Evolutionary conservation across 2,113 vertebrate genomes (phyloP).

Genomic region (Cairina moschata): DNA sequence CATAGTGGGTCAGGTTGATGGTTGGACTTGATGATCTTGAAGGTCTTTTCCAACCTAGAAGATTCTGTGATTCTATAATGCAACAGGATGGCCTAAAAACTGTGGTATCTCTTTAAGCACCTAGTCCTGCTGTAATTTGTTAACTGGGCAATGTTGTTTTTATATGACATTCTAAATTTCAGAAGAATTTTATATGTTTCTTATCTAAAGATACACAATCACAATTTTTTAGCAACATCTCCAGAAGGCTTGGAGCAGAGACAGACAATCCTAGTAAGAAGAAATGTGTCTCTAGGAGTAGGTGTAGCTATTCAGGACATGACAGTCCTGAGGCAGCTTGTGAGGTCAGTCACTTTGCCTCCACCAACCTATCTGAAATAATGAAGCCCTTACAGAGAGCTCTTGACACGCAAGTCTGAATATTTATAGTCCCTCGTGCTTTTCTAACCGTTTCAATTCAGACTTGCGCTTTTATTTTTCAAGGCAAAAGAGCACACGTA

Average conservation of each 20-base stretch:
- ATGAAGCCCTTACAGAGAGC: background rate
- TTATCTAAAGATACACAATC: background rate
- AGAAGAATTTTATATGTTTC: background rate
- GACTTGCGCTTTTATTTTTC: background rate
- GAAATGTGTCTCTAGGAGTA: background rate
- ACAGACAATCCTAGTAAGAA: background rate
- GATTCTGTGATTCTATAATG: background rate
- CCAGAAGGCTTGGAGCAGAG: background rate
- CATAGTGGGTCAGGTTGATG: background rate
- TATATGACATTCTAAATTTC: background rate
- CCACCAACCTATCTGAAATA: background rate
- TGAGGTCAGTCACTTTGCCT: background rate
- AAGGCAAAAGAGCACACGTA: slow-evolving; percentile 1
- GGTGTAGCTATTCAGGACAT: background rate
- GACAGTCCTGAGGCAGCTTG: background rate
- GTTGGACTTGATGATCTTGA: background rate
- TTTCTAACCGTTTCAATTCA: background rate
- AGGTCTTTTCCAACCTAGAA: background rate
- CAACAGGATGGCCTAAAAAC: background rate
- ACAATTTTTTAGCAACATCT: background rate
- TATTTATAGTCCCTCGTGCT: background rate
- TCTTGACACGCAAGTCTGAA: background rate
- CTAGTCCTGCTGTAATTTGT: background rate
- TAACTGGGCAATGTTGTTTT: background rate
- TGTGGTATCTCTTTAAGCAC: background rate